Evolutionary conservation across 1,140 invertebrate genomes (phyloP).

Genomic region (Wiebesia pumilae): DNA sequence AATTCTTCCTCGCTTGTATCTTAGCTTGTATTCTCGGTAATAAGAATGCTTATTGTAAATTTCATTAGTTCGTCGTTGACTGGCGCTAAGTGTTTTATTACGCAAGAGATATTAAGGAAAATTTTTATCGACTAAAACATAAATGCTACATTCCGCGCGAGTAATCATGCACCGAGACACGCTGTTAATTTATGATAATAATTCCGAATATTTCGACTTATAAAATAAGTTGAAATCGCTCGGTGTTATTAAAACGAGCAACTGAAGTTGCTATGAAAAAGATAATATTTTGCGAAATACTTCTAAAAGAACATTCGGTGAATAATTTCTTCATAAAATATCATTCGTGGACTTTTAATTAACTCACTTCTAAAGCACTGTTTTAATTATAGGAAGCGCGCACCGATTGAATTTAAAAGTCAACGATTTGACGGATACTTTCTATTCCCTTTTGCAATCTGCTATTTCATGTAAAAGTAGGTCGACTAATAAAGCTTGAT

Average conservation of each 20-base stretch:
- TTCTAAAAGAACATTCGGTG: not conserved
- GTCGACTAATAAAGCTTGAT: not conserved
- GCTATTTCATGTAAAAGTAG: not conserved
- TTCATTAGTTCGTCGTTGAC: not conserved
- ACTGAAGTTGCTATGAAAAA: not conserved
- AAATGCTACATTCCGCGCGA: too few relatives aligned
- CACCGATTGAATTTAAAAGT: not conserved
- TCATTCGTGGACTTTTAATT: not conserved
- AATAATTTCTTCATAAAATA: not conserved
- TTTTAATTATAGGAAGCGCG: not conserved
- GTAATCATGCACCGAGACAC: too few relatives aligned
- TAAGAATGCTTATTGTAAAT: not conserved
- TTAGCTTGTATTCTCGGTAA: not conserved
- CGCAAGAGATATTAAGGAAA: not conserved
- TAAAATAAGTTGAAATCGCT: not conserved
- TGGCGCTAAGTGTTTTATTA: not conserved
- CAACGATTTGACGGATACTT: conserved; percentile 4
- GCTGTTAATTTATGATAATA: not conserved
- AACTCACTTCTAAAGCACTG: not conserved
- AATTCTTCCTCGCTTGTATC: not conserved
- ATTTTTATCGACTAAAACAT: not conserved
- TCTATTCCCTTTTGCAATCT: not conserved
- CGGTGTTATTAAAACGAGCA: not conserved
- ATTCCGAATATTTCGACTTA: not conserved
- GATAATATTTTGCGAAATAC: not conserved